phyloP scores from a whole-genome alignment of 2,113 vertebrate species.

The Brachyhypopomus occidentalis region DNA sequence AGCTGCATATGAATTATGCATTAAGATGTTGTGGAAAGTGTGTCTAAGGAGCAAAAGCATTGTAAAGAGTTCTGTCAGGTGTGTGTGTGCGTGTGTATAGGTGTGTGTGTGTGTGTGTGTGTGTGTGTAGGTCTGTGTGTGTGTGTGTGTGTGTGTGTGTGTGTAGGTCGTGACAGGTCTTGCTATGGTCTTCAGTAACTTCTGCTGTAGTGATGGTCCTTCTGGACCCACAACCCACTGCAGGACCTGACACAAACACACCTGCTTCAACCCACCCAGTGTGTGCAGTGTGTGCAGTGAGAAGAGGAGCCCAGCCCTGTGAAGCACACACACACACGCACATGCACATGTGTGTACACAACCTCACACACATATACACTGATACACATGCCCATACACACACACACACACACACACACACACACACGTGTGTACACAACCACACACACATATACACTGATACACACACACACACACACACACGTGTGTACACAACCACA shows the following conservation, averaged over 20 bases:
- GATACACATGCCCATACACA: not conserved
- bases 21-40: conserved; percentile 16
- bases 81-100: conserved; percentile 41
- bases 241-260: too few relatives aligned
- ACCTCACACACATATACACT: too few relatives aligned
- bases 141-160: conserved; percentile 27
- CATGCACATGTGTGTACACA: not conserved
- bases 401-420: conserved; percentile 1
- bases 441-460: not conserved
- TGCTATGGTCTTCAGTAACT: conserved; percentile 1
- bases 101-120: conserved; percentile 24
- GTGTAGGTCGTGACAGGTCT: conserved; percentile 37
- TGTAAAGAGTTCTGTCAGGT: conserved; percentile 40
- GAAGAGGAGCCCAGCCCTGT: too few relatives aligned
- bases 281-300: too few relatives aligned
- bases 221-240: too few relatives aligned
- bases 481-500: not conserved
- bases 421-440: not conserved
- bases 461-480: not conserved
- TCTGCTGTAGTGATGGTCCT: not conserved
- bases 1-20: conserved; percentile 56
- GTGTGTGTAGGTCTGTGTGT: conserved; percentile 30
- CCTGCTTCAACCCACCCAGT: too few relatives aligned
- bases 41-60: conserved; percentile 19
- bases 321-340: not conserved